Base-by-base conservation (phyloP, 2,113 vertebrate genomes). In the Phasianus colchicus region DNA sequence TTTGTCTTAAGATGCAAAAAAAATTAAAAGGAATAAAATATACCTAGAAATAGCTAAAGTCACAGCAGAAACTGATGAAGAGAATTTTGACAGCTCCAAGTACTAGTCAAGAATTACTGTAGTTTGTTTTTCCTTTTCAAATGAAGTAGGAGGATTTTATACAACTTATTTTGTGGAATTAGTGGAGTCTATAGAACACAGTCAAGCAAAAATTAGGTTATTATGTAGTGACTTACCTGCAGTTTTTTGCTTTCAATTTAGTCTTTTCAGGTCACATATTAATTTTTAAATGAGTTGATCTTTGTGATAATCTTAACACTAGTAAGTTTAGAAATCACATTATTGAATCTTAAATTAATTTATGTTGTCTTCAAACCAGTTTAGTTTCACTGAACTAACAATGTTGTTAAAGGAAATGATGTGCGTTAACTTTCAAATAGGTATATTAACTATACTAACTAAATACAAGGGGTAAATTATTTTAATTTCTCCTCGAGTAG, bases 1-100 rank as follows among this genome's bases (percentile, higher is more conserved):
- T 92, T 58, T 86, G 57, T 94, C 67, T 94, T 93, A 79, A 87
- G 78, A 61, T 71, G 52, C 67, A 67, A 88, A 73, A n/a, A n/a
- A 40, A 74, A 36, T 17, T 17, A 50, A 61, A 74, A 48, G 30
- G 55, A 74, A 32, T 55, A 10, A 88, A 58, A 89, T 95, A 71
- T 91, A 78, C 89, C 97, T 94, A 83, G 83, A 95, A 96, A 65
- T 93, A 76, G 29, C 64, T 84, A 8, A 81, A 96, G 80, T 96
- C 86, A 77, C 69, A 88, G 77, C 61, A 92, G 57, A 93, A 93
- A 75, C 86, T 82, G 88, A 92, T 88, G 70, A 89, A 83, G 76
- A 95, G 40, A 3, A 15, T 92, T 96, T 91, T 91, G 86, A 84
- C 86, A 96, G 83, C 36, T 82, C 54, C 36, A 58, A 71, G 66